Conservation (phyloP, 2,113 vertebrate species). For the Sturnira hondurensis region DNA sequence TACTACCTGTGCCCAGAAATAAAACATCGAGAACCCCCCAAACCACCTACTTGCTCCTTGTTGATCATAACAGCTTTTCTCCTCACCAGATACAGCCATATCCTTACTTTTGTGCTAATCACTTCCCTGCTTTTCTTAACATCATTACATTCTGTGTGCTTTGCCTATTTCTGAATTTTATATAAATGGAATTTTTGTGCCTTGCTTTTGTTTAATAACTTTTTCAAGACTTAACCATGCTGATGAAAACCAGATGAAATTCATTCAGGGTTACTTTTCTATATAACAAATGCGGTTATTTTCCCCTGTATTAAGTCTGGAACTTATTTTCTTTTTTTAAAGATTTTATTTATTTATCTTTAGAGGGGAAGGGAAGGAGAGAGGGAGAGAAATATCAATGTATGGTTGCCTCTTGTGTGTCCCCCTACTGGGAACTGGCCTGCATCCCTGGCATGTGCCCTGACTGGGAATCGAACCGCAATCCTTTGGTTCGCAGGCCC, state of each 20-base stretch:
- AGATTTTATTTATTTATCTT: too few species aligned
- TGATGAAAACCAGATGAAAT: not conserved
- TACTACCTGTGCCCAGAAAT: not conserved
- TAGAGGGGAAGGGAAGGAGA: too few species aligned
- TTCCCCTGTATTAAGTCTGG: not conserved
- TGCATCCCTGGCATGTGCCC: too few species aligned
- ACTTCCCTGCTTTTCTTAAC: not conserved
- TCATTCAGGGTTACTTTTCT: not conserved
- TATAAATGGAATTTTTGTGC: slow-evolving; percentile 6
- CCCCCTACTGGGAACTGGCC: too few species aligned
- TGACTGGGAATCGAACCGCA: too few species aligned
- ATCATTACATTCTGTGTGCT: not conserved
- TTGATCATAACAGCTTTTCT: not conserved
- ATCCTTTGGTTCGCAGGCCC: too few species aligned
- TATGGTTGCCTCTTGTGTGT: too few species aligned
- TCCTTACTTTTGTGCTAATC: not conserved
- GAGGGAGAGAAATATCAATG: too few species aligned
- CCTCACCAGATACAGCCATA: not conserved
- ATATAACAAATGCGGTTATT: not conserved
- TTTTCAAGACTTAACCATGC: not conserved
- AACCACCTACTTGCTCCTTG: not conserved
- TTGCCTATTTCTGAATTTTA: slow-evolving; percentile 14
- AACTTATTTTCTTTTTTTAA: not conserved
- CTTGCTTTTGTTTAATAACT: not conserved
- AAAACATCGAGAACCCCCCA: not conserved